Base-by-base conservation (phyloP, 2,888 invertebrate species). In the Agrochola circellaris region DNA sequence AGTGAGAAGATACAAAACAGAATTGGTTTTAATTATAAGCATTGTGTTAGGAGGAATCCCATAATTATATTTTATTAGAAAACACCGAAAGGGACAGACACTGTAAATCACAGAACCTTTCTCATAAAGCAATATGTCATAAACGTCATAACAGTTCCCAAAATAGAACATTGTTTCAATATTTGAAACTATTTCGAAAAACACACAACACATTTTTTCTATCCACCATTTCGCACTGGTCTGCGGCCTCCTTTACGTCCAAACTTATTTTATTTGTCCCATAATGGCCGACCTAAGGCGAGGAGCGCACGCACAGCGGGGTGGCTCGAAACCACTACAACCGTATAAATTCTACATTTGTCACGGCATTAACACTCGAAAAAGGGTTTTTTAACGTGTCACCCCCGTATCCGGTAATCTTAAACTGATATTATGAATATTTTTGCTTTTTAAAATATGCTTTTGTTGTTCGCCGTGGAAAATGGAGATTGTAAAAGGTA, bases 341-440 rank as follows among this genome's bases (percentile, higher is more conserved):
- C 91, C 94, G 96, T 95, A 96, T 96, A 96, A 96, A 96, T 96
- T 95, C 93, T 88, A 93, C 95, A 96, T 96, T 96, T 96, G 96
- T 96, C 96, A 96, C 96, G 96, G 96, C 93, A 96, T 96, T 96
- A 96, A 96, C 96, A 95, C 96, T 95, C 93, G 90, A 95, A 88
- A 95, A 94, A 95, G 93, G 95, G 96, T 94, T 94, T 96, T 95
- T 95, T 96, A 95, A 96, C 95, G 93, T 95, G 95, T 96, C 95
- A 92, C 94, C 94, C 94, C 92, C 91, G 94, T 94, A 95, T 96
- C 96, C 96, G 95, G 96, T 94, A 94, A 95, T 93, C 95, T 93
- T 89, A 86, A 89, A 90, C 90, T 91, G 91, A 89, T 92, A 91
- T 89, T 93, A 89, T 89, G 91, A 89, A 90, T 91, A 92, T 92